These are phyloP conservation scores for Euproctis similis DNA, from an alignment of 2,888 invertebrate species.

Conservation along the genomic window DNA sequence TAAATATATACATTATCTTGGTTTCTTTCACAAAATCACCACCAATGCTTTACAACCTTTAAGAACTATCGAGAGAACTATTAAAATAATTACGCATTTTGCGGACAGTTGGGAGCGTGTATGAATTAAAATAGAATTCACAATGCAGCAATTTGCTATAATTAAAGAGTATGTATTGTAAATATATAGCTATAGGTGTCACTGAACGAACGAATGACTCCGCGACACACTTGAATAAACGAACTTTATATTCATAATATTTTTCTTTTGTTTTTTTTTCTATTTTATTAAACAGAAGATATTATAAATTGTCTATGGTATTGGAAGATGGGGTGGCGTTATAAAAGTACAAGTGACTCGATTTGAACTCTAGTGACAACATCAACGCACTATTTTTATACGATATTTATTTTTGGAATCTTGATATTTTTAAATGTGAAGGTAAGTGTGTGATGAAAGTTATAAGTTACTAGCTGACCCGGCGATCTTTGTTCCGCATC, in stretches of 20 bases:
- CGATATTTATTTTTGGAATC: conserved; percentile 5
- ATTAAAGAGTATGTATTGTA: conserved; percentile 43
- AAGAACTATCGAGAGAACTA: conserved; percentile 13
- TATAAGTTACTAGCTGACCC: too few relatives aligned
- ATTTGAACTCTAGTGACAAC: conserved; percentile 13
- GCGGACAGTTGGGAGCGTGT: conserved; percentile 14
- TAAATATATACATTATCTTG: too few relatives aligned
- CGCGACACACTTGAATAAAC: conserved; percentile 15
- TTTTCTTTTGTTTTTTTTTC: too few relatives aligned
- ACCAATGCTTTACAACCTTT: too few relatives aligned
- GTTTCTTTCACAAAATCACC: too few relatives aligned
- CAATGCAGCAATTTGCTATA: conserved; percentile 37
- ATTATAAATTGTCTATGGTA: too few relatives aligned
- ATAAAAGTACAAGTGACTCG: too few relatives aligned
- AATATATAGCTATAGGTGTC: too few relatives aligned
- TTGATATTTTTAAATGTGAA: conserved; percentile 22
- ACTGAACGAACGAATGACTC: conserved; percentile 21
- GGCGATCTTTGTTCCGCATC: too few relatives aligned
- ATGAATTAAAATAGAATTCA: conserved; percentile 25
- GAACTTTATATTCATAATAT: too few relatives aligned
- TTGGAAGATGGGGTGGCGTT: too few relatives aligned
- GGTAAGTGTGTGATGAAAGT: conserved; percentile 22
- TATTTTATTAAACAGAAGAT: too few relatives aligned
- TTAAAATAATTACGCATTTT: conserved; percentile 13
- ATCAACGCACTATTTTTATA: conserved; percentile 19